Percentiles rank a stretch among this genome's conserved stretches.
These are phyloP conservation scores for Rana temporaria DNA, from an alignment of 2,113 vertebrate species.

Conservation along the genomic window DNA sequence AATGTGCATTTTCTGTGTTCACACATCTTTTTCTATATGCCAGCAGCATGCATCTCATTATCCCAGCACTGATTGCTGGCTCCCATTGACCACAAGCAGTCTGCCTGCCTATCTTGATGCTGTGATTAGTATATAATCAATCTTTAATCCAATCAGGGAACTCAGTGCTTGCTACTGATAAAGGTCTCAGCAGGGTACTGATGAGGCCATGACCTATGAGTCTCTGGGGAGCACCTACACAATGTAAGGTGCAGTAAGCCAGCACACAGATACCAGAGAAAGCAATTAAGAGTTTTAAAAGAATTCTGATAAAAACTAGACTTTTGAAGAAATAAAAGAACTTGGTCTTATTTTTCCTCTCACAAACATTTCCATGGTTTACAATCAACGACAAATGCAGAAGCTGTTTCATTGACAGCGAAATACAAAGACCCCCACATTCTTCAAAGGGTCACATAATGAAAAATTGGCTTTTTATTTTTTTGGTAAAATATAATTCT, in stretches of 20 bases:
- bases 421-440: no score
- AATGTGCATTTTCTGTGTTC: slow-evolving; percentile 58
- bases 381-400: neutral
- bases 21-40: slow-evolving; percentile 68
- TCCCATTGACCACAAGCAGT: slow-evolving; percentile 78
- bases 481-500: no score
- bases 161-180: slow-evolving; percentile 76
- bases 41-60: slow-evolving; percentile 71
- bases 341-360: neutral
- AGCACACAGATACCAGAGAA: slow-evolving; percentile 65
- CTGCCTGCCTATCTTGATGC: slow-evolving; percentile 71
- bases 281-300: slow-evolving; percentile 63
- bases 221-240: slow-evolving; percentile 70
- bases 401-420: no score
- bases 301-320: slow-evolving; percentile 63
- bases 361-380: neutral
- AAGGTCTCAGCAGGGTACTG: slow-evolving; percentile 78
- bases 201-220: slow-evolving; percentile 73
- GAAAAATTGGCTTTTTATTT: no score
- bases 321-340: slow-evolving; percentile 2
- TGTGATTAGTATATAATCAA: slow-evolving; percentile 81
- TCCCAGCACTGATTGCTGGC: slow-evolving; percentile 81
- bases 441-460: no score
- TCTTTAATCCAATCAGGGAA: slow-evolving; percentile 85
- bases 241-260: slow-evolving; percentile 65